Evolutionary conservation across 2,113 vertebrate genomes (phyloP).

Genomic region (Microcebus murinus): DNA sequence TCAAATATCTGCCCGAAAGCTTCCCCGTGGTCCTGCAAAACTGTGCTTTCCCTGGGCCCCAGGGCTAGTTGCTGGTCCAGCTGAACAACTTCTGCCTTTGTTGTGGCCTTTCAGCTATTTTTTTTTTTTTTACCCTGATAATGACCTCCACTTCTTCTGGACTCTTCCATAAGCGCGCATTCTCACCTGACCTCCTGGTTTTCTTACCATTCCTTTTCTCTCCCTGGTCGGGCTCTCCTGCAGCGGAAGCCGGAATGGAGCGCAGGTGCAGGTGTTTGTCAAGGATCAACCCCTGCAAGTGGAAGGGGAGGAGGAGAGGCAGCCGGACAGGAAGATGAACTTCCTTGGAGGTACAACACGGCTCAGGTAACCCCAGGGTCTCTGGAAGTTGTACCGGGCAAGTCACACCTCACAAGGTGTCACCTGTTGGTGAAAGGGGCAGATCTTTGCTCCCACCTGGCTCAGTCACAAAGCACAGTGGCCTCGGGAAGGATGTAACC

Average conservation of each 20-base stretch:
- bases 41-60: not conserved
- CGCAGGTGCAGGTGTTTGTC: not conserved
- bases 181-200: not conserved
- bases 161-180: not conserved
- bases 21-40: not conserved
- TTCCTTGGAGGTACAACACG: fast-evolving
- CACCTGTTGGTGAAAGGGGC: not conserved
- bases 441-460: not conserved
- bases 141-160: not conserved
- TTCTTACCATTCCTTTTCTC: not conserved
- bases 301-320: not conserved
- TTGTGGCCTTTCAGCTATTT: not conserved
- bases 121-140: not conserved
- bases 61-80: fast-evolving
- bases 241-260: not conserved
- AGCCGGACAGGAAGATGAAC: fast-evolving
- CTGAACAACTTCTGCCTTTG: not conserved
- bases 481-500: not conserved
- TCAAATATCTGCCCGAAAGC: not conserved
- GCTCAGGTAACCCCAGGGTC: not conserved
- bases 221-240: not conserved
- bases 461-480: not conserved
- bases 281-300: no score
- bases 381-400: fast-evolving
- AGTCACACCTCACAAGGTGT: no score